Percentiles rank a stretch among this genome's conserved stretches.
These are phyloP conservation scores for Coelinius sp. DNA, from an alignment of 2,888 invertebrate species.

Conservation along the genomic window DNA sequence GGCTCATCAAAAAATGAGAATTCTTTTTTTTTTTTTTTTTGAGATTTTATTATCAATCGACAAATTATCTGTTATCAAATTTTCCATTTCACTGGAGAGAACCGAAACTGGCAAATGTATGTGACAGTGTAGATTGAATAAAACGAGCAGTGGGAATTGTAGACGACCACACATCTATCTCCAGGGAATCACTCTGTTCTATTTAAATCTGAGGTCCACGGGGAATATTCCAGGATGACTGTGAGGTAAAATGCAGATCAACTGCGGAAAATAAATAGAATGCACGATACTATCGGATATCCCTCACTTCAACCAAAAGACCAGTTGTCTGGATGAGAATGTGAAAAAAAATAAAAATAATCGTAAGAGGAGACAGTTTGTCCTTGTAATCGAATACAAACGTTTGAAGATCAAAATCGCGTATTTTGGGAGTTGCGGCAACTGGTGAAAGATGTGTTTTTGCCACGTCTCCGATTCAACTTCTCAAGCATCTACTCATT, in stretches of 20 bases:
- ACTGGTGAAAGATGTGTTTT: constrained; percentile 30
- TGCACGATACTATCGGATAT: constrained; percentile 10
- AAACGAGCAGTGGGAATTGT: constrained; percentile 21
- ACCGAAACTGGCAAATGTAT: constrained; percentile 6
- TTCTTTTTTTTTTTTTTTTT: constrained; percentile 31
- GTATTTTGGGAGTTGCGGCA: constrained; percentile 37
- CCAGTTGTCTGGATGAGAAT: background rate
- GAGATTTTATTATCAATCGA: constrained; percentile 13
- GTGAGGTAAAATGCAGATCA: constrained; percentile 4
- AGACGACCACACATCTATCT: constrained; percentile 16
- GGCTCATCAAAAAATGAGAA: background rate
- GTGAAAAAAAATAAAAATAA: background rate
- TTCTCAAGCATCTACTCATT: constrained; percentile 36
- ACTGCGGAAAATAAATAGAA: background rate
- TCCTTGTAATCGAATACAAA: constrained; percentile 37
- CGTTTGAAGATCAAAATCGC: constrained; percentile 37
- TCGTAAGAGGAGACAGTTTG: constrained; percentile 28
- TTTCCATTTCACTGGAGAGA: constrained; percentile 9
- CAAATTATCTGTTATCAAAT: constrained; percentile 22
- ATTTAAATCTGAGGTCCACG: constrained; percentile 24
- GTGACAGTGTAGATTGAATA: constrained; percentile 29
- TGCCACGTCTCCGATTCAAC: background rate
- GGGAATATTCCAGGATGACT: constrained; percentile 4
- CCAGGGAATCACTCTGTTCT: constrained; percentile 24
- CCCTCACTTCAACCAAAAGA: background rate